Percentiles rank a stretch among this genome's conserved stretches.
phyloP scores from a whole-genome alignment of 1,140 invertebrate genomes.

The Parasteatoda tepidariorum region DNA sequence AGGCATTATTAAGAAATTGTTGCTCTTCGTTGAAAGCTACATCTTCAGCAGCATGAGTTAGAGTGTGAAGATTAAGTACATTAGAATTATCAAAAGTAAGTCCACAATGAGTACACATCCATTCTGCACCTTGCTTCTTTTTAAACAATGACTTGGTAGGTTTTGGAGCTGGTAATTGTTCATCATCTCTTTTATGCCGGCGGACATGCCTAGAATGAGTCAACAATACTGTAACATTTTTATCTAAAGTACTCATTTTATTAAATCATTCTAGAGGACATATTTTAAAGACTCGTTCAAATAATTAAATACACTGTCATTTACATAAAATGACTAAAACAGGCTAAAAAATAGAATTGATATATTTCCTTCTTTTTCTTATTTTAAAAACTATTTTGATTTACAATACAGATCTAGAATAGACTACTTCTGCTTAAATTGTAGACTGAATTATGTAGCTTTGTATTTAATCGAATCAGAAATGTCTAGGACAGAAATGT shows the following conservation, averaged over 20 bases:
- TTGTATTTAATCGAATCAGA: too few species aligned
- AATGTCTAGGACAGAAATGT: too few species aligned
- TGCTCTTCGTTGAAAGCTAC: conserved; percentile 61
- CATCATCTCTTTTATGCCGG: conserved; percentile 59
- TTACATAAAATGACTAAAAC: too few species aligned
- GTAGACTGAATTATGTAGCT: too few species aligned
- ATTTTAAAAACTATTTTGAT: too few species aligned
- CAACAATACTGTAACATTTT: too few species aligned
- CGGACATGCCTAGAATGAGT: conserved; percentile 60
- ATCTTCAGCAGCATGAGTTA: conserved; percentile 71
- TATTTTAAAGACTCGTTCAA: too few species aligned
- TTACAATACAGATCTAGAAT: too few species aligned
- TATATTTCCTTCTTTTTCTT: too few species aligned
- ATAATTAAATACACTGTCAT: too few species aligned
- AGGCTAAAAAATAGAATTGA: too few species aligned
- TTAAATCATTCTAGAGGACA: neutral
- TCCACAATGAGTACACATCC: conserved; percentile 73
- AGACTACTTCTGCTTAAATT: too few species aligned
- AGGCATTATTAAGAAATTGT: conserved; percentile 64
- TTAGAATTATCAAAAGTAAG: conserved; percentile 73
- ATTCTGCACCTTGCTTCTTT: conserved; percentile 68
- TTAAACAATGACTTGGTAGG: conserved; percentile 67
- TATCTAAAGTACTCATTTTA: conserved; percentile 11
- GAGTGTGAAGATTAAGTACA: conserved; percentile 73
- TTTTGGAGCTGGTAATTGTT: conserved; percentile 63